A percentile compares a stretch with the other conserved stretches of the same genome.
Conservation (phyloP, 2,113 vertebrate genomes). For the Sardina pilchardus region DNA sequence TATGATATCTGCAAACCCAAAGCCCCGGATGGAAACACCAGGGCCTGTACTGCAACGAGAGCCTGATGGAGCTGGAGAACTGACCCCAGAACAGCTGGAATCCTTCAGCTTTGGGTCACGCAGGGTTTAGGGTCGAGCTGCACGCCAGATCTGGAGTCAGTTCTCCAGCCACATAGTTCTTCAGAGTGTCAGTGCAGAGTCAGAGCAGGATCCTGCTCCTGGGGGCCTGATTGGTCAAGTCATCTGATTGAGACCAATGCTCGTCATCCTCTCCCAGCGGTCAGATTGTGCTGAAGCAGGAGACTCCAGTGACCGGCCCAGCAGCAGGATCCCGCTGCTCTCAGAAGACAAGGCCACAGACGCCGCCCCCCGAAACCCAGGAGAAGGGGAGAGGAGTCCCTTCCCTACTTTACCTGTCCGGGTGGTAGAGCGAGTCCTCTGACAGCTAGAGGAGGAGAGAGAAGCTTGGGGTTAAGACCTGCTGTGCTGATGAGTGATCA, state of each 20-base stretch:
- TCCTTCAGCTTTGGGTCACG: background rate
- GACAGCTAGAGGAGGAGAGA: constrained; percentile 71
- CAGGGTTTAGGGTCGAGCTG: background rate
- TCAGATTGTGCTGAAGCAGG: background rate
- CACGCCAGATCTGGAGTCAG: background rate
- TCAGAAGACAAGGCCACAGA: background rate
- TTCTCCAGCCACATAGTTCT: background rate
- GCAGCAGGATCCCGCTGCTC: background rate
- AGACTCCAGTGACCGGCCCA: background rate
- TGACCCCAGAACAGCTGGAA: background rate
- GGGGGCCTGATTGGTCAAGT: background rate
- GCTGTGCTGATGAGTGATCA: background rate
- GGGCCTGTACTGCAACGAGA: background rate
- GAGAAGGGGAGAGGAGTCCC: background rate
- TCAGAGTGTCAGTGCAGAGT: background rate
- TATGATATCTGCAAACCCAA: background rate
- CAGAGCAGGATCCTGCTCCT: background rate
- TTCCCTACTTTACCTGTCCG: constrained; percentile 67
- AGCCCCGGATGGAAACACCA: background rate
- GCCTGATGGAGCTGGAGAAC: constrained; percentile 14
- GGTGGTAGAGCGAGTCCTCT: constrained; percentile 53
- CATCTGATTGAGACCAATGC: background rate
- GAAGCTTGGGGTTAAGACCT: constrained; percentile 59
- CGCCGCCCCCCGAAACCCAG: background rate
- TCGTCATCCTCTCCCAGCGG: too few species aligned